Evolutionary conservation across 2,113 vertebrate genomes (phyloP), one percentile per base, ranked within the genome.

Genomic region (Chaetura pelagica): DNA sequence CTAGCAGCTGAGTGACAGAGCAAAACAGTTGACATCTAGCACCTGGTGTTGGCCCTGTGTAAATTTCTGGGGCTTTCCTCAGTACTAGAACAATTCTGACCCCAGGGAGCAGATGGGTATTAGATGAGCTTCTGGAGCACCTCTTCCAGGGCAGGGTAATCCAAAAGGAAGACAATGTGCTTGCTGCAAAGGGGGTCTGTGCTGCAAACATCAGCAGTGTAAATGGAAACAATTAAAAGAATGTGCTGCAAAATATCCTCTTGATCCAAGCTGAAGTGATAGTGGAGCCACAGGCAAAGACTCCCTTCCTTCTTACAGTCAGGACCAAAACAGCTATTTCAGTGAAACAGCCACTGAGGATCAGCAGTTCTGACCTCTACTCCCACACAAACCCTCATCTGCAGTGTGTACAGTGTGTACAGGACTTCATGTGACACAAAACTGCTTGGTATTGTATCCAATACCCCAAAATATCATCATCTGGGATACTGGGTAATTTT

Each of bases 71-170:
- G 27, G n/a, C 26, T 74, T 55, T 23, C 11, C 42, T 62, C 13
- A 10, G 15, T n/a, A 12, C 52, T 55, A 32, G 54, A 48, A 22
- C 30, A 24, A 16, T 10, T 30, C 55, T 71, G 57, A 51, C 9
- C 10, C 44, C 22, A 13, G 0, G 1, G 42, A 74, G n/a, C 5
- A 12, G 46, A 14, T 2, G 12, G 20, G 4, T 54, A 18, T 32
- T 72, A 30, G 34, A 21, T 40, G 34, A 1, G 7, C 32, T 62
- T 73, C 30, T 63, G 49, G n/a, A 79, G 19, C 13, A 52, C 3
- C 0, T 76, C 69, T 76, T 44, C 52, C 40, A 57, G 80, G 32
- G 29, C 4, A 16, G 52, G 11, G 59, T 57, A 61, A 57, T 61
- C 52, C 51, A 38, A n/a, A 87, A 61, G 46, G 9, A 71, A 34